Evolutionary conservation across 2,888 invertebrate species (phyloP), one percentile per base, ranked within the genome.

Genomic region (Punctoribates punctum): DNA sequence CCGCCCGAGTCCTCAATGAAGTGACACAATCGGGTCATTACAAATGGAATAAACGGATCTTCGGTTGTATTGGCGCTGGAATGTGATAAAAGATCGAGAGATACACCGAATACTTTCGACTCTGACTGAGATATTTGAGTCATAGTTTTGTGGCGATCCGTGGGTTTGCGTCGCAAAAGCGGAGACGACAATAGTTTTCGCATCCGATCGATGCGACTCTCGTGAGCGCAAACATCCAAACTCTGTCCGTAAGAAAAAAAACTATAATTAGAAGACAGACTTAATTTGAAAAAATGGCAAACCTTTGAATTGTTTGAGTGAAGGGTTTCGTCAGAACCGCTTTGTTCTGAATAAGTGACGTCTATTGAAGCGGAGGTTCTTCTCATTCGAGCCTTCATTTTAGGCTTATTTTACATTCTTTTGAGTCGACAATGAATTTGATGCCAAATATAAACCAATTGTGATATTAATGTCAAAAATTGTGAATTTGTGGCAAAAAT

Each of bases 1-100:
- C 86, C 86, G 85, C 81, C 5, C 79, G 85, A 81, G n/a, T 81
- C 80, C 80, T 85, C 85, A 80, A 86, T 85, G 81, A 83, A 86
- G 72, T 82, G 82, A 81, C 85, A 85, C 73, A 86, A 80, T 27
- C 85, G 83, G 72, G 84, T 73, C 4, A 77, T 34, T 8, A 77
- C 73, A 38, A 73, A 77, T 5, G 77, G 77, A 34, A 77, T 76
- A 74, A 78, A 67, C 77, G 76, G 42, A 72, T 73, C 38, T 75
- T 77, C 73, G 51, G 57, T 76, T 51, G 60, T 54, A 25, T 72
- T 75, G 20, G 75, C 67, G 15, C 48, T 73, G 60, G 60, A 60
- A 76, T 76, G 73, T 0, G 73, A 57, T 67, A 76, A 34, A 6
- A 73, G 6, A 17, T 73, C 76, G 23, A 75, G 60, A n/a, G 76